phyloP scores from a whole-genome alignment of 2,888 invertebrate species.

The Drosophila peninsularis region DNA sequence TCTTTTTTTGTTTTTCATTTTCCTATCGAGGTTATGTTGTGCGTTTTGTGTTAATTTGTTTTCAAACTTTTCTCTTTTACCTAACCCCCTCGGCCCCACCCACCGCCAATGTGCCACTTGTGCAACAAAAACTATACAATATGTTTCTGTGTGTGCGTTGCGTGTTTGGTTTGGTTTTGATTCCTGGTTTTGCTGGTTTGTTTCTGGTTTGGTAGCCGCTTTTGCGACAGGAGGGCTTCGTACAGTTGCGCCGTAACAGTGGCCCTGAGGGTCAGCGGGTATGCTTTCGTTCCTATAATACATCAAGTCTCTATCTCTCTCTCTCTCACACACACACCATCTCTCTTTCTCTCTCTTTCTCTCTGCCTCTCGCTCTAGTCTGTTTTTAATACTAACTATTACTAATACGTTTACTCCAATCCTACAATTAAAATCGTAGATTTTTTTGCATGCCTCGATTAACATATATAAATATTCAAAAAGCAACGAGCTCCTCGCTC shows the following conservation, averaged over 20 bases:
- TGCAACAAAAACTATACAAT: constrained; percentile 49
- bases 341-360: not conserved
- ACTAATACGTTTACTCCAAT: constrained; percentile 17
- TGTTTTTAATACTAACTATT: constrained; percentile 32
- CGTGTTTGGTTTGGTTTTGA: constrained; percentile 70
- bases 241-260: constrained; percentile 83
- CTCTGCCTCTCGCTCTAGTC: constrained; percentile 26
- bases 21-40: constrained; percentile 47
- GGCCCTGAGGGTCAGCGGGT: constrained; percentile 83
- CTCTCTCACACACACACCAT: constrained; percentile 18
- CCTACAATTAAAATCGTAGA: constrained; percentile 45
- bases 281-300: constrained; percentile 71
- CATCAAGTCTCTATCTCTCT: constrained; percentile 56
- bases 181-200: constrained; percentile 53
- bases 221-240: constrained; percentile 83
- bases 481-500: constrained; percentile 44
- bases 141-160: constrained; percentile 69
- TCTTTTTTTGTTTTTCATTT: constrained; percentile 1
- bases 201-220: constrained; percentile 77
- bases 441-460: constrained; percentile 72
- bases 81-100: constrained; percentile 17
- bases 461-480: constrained; percentile 30
- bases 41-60: constrained; percentile 70
- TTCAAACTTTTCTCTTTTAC: constrained; percentile 67
- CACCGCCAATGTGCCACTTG: constrained; percentile 36